phyloP scores from a whole-genome alignment of 2,797 vertebrate genomes.

The Phalanger gymnotis region DNA sequence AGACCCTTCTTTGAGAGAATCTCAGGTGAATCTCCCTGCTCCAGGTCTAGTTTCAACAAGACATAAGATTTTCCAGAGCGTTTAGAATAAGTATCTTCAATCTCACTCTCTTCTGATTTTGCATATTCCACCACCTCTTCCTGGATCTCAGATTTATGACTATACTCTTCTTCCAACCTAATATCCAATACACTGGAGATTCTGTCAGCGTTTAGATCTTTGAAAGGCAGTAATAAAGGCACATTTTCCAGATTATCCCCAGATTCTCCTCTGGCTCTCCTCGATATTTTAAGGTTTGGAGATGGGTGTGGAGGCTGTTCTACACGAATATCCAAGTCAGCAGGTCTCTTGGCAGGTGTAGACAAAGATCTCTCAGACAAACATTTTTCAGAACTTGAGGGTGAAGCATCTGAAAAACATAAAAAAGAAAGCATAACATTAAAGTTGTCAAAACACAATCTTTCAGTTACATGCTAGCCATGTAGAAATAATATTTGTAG shows the following conservation, averaged over 20 bases:
- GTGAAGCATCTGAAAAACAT: constrained; percentile 78
- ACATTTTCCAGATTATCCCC: constrained; percentile 78
- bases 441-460: constrained; percentile 58
- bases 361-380: constrained; percentile 76
- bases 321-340: constrained; percentile 67
- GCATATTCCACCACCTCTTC: constrained; percentile 86
- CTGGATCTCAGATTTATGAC: constrained; percentile 85
- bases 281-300: constrained; percentile 82
- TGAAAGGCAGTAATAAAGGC: constrained; percentile 73
- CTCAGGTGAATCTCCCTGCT: constrained; percentile 74
- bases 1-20: constrained; percentile 66
- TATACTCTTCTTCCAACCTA: constrained; percentile 74
- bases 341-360: constrained; percentile 71
- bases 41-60: constrained; percentile 83
- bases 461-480: constrained; percentile 53
- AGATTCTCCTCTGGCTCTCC: constrained; percentile 81
- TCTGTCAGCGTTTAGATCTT: constrained; percentile 70
- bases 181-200: constrained; percentile 60
- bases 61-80: constrained; percentile 82
- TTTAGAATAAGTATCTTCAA: constrained; percentile 68
- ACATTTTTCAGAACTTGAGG: constrained; percentile 74
- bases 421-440: constrained; percentile 49
- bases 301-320: constrained; percentile 78
- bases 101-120: constrained; percentile 78
- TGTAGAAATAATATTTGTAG: constrained; percentile 48